Evolutionary conservation across 2,797 vertebrate species (phyloP), one percentile per base, ranked within the genome.

Genomic region (Mus caroli): DNA sequence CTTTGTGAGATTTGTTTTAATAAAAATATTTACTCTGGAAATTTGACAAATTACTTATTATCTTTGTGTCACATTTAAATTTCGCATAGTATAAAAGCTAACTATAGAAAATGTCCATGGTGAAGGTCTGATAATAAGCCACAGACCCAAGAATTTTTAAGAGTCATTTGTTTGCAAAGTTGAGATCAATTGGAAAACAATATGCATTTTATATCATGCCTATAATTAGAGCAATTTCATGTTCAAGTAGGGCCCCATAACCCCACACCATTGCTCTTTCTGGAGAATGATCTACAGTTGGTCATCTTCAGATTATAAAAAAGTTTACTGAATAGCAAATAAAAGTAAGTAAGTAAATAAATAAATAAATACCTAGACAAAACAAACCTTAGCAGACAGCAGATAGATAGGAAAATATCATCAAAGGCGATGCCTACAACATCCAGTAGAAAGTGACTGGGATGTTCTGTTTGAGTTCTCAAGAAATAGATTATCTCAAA

Each of bases 21-120:
- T 46, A 67, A 60, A 31, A 82, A 50, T 82, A 26, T 22, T 77
- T 87, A 24, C 37, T 95, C 22, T 77, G 43, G 92, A 50, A 50
- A 50, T 54, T 28, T 90, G 19, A 71, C 26, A 95, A 58, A 69
- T 52, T 71, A 92, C 5, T 83, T 93, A 40, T 87, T 37, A 50
- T 92, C 83, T 67, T 4, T 85, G 28, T 12, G 11, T 80, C 40
- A 69, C 43, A 40, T 89, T 91, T 93, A 84, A 88, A n/a, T n/a
- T n/a, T n/a, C n/a, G n/a, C n/a, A n/a, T n/a, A n/a, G n/a, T 22
- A 2, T 88, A 86, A 64, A 92, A 56, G 28, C 77, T 85, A 88
- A 60, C 3, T 20, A 22, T 52, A 90, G 56, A 79, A 84, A 88
- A 94, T 64, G 34, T 67, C 31, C 28, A 58, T 58, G 19, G 20